These are phyloP conservation scores for Synchiropus splendidus DNA, from an alignment of 2,113 vertebrate species.

Conservation along the genomic window DNA sequence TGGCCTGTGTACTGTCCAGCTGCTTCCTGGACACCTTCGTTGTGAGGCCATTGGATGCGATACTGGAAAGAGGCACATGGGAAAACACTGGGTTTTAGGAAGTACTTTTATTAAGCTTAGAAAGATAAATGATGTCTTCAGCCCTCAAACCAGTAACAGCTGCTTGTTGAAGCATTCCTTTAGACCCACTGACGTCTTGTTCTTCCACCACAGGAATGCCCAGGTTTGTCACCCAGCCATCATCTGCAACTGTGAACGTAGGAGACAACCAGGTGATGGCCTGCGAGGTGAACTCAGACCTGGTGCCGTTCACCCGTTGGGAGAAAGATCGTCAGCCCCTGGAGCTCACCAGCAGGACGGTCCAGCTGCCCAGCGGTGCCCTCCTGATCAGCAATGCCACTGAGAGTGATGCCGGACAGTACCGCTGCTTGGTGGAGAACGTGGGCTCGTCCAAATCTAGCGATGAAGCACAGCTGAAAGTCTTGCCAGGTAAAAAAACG, in stretches of 20 bases:
- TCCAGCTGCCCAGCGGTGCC: constrained; percentile 73
- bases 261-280: constrained; percentile 75
- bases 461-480: constrained; percentile 79
- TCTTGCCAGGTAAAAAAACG: constrained; percentile 73
- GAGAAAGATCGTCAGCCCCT: constrained; percentile 74
- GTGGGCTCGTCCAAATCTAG: constrained; percentile 78
- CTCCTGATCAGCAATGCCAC: constrained; percentile 80
- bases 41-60: too few relatives aligned
- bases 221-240: constrained; percentile 81
- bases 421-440: constrained; percentile 81
- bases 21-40: too few relatives aligned
- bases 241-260: constrained; percentile 47
- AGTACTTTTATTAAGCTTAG: too few relatives aligned
- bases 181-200: background rate
- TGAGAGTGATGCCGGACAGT: constrained; percentile 74
- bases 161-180: too few relatives aligned
- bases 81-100: too few relatives aligned
- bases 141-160: too few relatives aligned
- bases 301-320: constrained; percentile 80
- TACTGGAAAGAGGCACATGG: too few relatives aligned
- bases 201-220: constrained; percentile 71
- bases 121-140: background rate
- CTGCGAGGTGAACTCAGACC: constrained; percentile 81
- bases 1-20: too few relatives aligned
- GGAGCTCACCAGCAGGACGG: constrained; percentile 52